Conservation (phyloP, 2,113 vertebrate genomes). For the Elephantulus edwardii region DNA sequence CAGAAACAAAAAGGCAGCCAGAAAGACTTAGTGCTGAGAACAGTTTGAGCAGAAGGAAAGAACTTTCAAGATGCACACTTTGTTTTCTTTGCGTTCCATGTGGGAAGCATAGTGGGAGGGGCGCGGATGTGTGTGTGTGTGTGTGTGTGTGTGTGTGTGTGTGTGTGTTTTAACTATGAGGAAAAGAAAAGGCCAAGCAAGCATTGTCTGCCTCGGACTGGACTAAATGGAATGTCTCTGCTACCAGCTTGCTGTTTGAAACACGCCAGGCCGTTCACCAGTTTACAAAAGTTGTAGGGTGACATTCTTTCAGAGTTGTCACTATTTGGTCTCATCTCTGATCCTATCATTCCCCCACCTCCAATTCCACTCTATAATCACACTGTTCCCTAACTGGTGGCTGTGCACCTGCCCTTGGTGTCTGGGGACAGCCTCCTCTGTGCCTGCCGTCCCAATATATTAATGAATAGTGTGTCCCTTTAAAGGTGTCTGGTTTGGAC, state of each 20-base stretch:
- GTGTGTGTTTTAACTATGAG: constrained; percentile 15
- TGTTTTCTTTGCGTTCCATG: constrained; percentile 56
- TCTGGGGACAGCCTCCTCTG: too few species aligned
- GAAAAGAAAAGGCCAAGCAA: neutral
- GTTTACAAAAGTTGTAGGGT: neutral
- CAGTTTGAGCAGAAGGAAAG: constrained; percentile 34
- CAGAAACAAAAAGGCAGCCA: neutral
- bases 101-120: neutral
- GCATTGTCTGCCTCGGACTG: neutral
- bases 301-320: neutral
- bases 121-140: too few species aligned
- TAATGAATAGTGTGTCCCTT: too few species aligned
- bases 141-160: too few species aligned
- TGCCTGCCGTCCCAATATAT: too few species aligned
- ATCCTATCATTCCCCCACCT: neutral
- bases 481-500: too few species aligned
- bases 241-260: neutral
- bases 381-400: neutral
- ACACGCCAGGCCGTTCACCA: neutral
- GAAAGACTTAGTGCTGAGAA: neutral
- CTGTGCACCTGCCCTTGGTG: too few species aligned
- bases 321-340: neutral
- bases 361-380: neutral
- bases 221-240: neutral
- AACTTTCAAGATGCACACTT: constrained; percentile 33